Percentiles rank a stretch among this genome's conserved stretches.
Conservation (phyloP, 2,888 invertebrate genomes). For the Lamproptera curius region DNA sequence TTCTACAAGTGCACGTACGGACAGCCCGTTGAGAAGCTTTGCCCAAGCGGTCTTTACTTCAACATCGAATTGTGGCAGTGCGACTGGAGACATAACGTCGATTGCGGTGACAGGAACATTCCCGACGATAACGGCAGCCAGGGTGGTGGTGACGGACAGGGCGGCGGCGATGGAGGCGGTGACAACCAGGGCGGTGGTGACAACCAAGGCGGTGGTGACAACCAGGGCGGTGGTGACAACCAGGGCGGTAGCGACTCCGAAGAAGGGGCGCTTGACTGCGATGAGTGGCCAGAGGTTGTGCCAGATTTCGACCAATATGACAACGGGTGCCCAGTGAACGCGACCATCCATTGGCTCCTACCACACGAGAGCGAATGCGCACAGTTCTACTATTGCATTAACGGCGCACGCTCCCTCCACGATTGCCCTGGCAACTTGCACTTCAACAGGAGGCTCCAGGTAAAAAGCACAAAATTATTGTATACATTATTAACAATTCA, state of each 20-base stretch:
- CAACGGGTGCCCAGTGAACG: conserved; percentile 58
- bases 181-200: neutral
- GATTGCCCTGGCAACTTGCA: conserved; percentile 41
- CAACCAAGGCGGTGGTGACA: neutral
- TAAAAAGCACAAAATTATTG: too few species aligned
- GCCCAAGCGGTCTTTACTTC: conserved; percentile 77
- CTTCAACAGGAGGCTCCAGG: conserved; percentile 53
- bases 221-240: neutral
- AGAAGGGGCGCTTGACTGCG: neutral
- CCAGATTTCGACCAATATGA: conserved; percentile 35
- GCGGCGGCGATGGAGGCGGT: neutral
- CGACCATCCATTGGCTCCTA: conserved; percentile 51
- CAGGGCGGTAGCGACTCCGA: neutral
- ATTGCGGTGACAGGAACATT: conserved; percentile 54
- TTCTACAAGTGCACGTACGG: conserved; percentile 84
- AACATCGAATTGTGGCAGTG: conserved; percentile 74
- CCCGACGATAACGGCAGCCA: conserved; percentile 2
- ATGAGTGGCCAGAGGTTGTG: neutral
- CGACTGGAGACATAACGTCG: conserved; percentile 80
- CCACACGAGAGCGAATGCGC: conserved; percentile 49
- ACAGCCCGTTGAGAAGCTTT: conserved; percentile 74
- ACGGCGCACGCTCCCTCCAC: conserved; percentile 41
- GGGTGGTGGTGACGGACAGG: neutral
- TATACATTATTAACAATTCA: too few species aligned
- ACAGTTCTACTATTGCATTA: conserved; percentile 59